Evolutionary conservation across 2,888 invertebrate genomes (phyloP).

Genomic region (Mechanitis mazaeus): DNA sequence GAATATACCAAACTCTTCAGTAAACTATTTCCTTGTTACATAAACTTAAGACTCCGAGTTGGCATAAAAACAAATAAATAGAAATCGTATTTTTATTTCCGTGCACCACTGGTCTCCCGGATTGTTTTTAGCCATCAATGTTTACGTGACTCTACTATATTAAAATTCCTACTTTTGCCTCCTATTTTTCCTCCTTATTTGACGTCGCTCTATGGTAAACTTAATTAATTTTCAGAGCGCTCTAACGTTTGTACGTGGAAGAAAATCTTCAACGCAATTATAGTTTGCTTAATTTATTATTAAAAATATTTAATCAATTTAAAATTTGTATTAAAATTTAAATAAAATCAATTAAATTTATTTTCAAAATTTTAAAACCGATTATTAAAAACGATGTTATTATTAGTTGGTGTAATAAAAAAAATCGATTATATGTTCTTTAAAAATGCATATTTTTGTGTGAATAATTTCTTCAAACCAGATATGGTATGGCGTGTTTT

Average conservation of each 20-base stretch:
- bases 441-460: constrained; percentile 1
- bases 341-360: too few relatives aligned
- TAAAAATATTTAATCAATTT: not conserved
- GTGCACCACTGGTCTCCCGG: constrained; percentile 27
- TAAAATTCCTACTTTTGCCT: constrained; percentile 63
- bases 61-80: constrained; percentile 43
- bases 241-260: constrained; percentile 32
- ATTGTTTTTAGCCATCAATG: constrained; percentile 48
- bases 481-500: constrained; percentile 17
- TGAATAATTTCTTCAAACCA: not conserved
- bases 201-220: constrained; percentile 42
- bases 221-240: constrained; percentile 63
- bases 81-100: constrained; percentile 30
- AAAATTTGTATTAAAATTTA: not conserved
- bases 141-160: constrained; percentile 68
- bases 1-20: constrained; percentile 25
- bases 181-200: constrained; percentile 51
- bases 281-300: constrained; percentile 21
- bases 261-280: constrained; percentile 26
- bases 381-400: too few relatives aligned
- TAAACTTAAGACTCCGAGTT: constrained; percentile 30
- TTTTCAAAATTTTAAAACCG: too few relatives aligned
- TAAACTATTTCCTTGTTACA: constrained; percentile 30
- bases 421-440: not conserved
- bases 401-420: not conserved